These are phyloP conservation scores for Cantharis rufa DNA, from an alignment of 2,888 invertebrate genomes.

Conservation along the genomic window DNA sequence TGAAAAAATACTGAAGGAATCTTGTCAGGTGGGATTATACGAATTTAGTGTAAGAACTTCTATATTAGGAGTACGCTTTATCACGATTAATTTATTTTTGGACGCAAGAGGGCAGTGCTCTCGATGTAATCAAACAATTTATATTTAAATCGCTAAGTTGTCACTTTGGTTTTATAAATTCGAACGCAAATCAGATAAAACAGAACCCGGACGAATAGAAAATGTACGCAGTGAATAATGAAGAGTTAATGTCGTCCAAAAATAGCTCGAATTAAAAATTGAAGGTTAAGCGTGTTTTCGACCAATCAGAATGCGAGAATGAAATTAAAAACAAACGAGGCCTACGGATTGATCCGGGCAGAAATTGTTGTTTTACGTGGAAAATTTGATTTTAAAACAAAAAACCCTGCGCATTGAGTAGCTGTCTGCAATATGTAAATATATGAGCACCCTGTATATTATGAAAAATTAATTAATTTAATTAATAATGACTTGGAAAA, in stretches of 20 bases:
- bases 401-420: too few species aligned
- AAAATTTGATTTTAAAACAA: too few species aligned
- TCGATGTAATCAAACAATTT: neutral
- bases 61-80: neutral
- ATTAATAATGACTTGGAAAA: too few species aligned
- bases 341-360: too few species aligned
- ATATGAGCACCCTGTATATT: too few species aligned
- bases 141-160: neutral
- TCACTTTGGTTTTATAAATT: neutral
- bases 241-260: neutral
- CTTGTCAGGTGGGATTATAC: neutral
- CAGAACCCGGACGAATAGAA: neutral
- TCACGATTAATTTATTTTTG: neutral
- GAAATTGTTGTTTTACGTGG: too few species aligned
- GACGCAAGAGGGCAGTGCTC: too few species aligned
- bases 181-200: neutral
- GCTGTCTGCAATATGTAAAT: too few species aligned
- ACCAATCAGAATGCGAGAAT: too few species aligned
- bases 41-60: neutral
- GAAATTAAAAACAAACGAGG: too few species aligned
- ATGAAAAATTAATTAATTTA: too few species aligned
- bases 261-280: neutral
- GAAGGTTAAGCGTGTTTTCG: neutral
- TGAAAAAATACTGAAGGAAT: neutral
- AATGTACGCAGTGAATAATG: neutral